Base-by-base conservation (phyloP, 2,797 vertebrate species). In the Labeo calbasu region DNA sequence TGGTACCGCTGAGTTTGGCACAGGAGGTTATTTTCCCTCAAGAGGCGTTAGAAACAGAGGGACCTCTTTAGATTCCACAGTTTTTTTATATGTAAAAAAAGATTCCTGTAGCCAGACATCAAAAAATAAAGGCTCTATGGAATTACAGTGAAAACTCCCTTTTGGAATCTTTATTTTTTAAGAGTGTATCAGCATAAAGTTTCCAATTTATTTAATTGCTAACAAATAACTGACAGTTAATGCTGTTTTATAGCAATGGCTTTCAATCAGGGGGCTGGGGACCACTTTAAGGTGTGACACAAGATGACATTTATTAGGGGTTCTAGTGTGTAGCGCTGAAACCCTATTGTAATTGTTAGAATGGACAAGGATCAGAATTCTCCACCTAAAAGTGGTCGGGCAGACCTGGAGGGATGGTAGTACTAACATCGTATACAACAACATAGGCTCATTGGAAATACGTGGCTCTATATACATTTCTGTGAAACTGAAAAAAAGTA, bases 11-110 rank as follows among this genome's bases (percentile, higher is more conserved):
- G 14, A 61, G 2, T 48, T 59, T 69, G 21, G 1, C 46, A 77
- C 53, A 65, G 55, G 57, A 81, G 43, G 73, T 32, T 55, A 59
- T 81, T 79, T 70, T 82, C 21, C 25, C 51, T 63, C 17, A 57
- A 15, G 28, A 68, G 40, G 51, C 40, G 43, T 48, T 71, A 66
- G 53, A 68, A 63, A 82, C 66, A 61, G 32, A 55, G 28, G 50
- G 28, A n/a, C 19, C 10, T 36, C 71, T 17, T 73, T 53, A 73
- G 71, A 53, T n/a, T 32, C 11, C 4, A 63, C 11, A 15, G 48
- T 12, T 51, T 28, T 75, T 36, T 36, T 55, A n/a, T 36, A n/a
- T 32, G 21, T 55, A 55, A 55, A 9, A 50, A 55, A 36, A 55
- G 28, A 75, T 36, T 73, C 17, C 50, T 32, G 5, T 73, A 32